These are phyloP conservation scores for Meandrusa payeni DNA, from an alignment of 2,888 invertebrate species.

Conservation along the genomic window DNA sequence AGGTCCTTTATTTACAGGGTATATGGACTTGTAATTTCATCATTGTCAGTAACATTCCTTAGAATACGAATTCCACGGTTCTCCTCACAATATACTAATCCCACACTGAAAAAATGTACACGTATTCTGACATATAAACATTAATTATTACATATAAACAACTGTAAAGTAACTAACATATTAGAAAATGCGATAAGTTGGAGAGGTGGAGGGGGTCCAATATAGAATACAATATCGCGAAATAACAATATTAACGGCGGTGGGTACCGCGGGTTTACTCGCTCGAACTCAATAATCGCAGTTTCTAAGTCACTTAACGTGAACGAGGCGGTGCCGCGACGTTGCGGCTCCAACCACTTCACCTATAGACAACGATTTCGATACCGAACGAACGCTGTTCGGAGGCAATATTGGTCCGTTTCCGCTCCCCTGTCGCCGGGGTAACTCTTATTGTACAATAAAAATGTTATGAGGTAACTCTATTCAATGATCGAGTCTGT, in stretches of 20 bases:
- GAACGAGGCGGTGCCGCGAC: slow-evolving; percentile 35
- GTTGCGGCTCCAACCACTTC: slow-evolving; percentile 21
- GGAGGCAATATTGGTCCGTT: slow-evolving; percentile 64
- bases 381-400: slow-evolving; percentile 50
- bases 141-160: no score
- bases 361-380: slow-evolving; percentile 21
- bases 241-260: slow-evolving; percentile 31
- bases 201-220: slow-evolving; percentile 16
- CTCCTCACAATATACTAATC: no score
- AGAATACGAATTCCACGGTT: no score
- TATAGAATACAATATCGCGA: slow-evolving; percentile 26
- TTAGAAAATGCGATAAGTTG: slow-evolving; percentile 15
- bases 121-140: no score
- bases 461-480: slow-evolving; percentile 78
- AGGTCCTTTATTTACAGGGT: no score
- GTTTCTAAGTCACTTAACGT: slow-evolving; percentile 57
- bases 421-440: slow-evolving; percentile 53
- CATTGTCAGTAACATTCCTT: no score
- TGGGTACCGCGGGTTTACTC: slow-evolving; percentile 33
- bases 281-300: slow-evolving; percentile 49
- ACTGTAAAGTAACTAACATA: slow-evolving; percentile 5
- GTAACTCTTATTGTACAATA: slow-evolving; percentile 74
- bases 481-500: slow-evolving; percentile 73
- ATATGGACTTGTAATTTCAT: no score
- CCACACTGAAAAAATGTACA: no score